Evolutionary conservation across 2,113 vertebrate species (phyloP), one percentile per base, ranked within the genome.

Genomic region (Indri indri): DNA sequence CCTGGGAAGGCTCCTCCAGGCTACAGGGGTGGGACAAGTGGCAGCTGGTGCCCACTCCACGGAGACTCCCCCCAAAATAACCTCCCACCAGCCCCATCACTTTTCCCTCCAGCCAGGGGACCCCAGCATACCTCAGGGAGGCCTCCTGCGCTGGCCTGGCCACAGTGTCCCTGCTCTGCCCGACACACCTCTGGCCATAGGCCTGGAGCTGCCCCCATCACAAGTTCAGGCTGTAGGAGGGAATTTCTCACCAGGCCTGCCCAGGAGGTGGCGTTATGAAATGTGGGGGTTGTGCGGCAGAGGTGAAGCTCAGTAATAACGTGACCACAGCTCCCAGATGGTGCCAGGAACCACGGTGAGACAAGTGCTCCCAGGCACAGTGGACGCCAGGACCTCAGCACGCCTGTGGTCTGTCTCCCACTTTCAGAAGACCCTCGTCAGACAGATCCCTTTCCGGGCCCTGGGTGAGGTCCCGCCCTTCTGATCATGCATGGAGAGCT

Each of bases 281-380:
- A 34, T 61, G 52, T 25, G 22, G 57, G 87, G 40, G 0, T 65
- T 14, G 34, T 40, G 25, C 34, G 1, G 88, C 45, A 8, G 27
- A 10, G 14, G 5, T 13, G 57, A 17, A 8, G 34, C 45, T 83
- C 3, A 20, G 18, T 40, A 27, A 18, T 12, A 32, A n/a, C 1
- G 6, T 27, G 79, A 10, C 17, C 79, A 0, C 9, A 1, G 1
- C 37, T 6, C 47, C 37, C 2, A 5, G 25, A 1, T 4, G 17
- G 45, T 52, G 27, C 50, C 47, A 20, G 66, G 6, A 20, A 3
- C 8, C 65, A 7, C 16, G 1, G 2, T 3, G 32, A 74, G 37
- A 70, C 3, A 5, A 32, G 71, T 13, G 50, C 25, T 12, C 34
- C 71, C 2, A 4, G n/a, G 25, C 25, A 27, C 8, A 11, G 25